phyloP scores from a whole-genome alignment of 2,797 vertebrate species.

The Bovichtus diacanthus region DNA sequence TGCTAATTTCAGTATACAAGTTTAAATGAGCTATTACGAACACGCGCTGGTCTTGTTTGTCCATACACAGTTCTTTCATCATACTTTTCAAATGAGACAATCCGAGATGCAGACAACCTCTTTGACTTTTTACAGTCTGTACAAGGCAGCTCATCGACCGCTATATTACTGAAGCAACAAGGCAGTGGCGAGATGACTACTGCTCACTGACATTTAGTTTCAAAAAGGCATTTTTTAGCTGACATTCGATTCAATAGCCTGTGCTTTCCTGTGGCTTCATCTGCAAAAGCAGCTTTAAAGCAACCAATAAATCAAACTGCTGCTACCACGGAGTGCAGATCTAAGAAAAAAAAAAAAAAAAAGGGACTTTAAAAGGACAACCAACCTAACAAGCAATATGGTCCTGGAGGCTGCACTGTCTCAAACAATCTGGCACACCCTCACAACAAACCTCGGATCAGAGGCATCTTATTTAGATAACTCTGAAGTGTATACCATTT shows the following conservation, averaged over 20 bases:
- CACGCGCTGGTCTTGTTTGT: neutral
- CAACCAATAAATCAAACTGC: slow-evolving; percentile 66
- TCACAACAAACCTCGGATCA: slow-evolving; percentile 23
- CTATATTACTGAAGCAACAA: slow-evolving; percentile 45
- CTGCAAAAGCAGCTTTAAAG: slow-evolving; percentile 62
- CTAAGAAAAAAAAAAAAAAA: neutral
- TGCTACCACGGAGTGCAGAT: slow-evolving; percentile 23
- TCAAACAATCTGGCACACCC: slow-evolving; percentile 41
- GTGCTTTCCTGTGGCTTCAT: slow-evolving; percentile 60
- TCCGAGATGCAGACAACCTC: slow-evolving; percentile 18
- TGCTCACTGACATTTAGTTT: slow-evolving; percentile 73
- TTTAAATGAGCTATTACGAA: too few species aligned
- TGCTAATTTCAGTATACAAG: too few species aligned
- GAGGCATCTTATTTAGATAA: slow-evolving; percentile 14
- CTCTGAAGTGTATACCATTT: slow-evolving; percentile 28
- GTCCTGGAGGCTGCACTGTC: slow-evolving; percentile 21
- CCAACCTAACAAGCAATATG: slow-evolving; percentile 36
- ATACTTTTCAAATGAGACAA: slow-evolving; percentile 13
- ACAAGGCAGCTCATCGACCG: slow-evolving; percentile 45
- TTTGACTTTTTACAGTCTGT: too few species aligned
- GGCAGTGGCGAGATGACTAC: slow-evolving; percentile 49
- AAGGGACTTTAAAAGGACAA: slow-evolving; percentile 46
- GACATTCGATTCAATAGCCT: slow-evolving; percentile 60
- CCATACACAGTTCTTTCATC: slow-evolving; percentile 7
- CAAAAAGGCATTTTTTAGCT: slow-evolving; percentile 64